Evolutionary conservation across 1,140 invertebrate species (phyloP), one percentile per base, ranked within the genome.

Genomic region (Drosophila setifemur): DNA sequence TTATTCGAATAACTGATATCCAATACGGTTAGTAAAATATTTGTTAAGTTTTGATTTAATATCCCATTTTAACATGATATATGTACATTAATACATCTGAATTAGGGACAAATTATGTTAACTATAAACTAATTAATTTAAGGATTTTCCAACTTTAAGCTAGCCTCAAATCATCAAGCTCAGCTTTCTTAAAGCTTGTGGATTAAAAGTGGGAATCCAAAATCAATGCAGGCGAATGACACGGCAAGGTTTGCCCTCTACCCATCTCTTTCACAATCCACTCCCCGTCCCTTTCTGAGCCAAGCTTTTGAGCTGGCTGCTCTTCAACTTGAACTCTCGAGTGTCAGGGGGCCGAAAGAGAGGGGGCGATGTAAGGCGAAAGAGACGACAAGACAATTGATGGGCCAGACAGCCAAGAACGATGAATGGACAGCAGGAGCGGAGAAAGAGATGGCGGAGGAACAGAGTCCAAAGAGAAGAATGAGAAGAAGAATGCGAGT

Each of bases 211-310:
- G n/a, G n/a, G 52, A 78, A 78, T 58, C 50, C 45, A 57, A 82
- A 82, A 78, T 85, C 79, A 85, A 82, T 82, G 78, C 78, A 73
- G 79, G 70, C 79, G 69, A 77, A 73, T 78, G 73, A 78, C 78
- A 82, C 55, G 39, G 37, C 43, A 50, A 69, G 43, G 45, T 52
- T 57, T 33, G 31, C 14, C 31, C 31, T 7, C 31, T 52, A 26
- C 28, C 18, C 11, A 45, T 23, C 61, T 9, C 21, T 6, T 23
- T 35, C 45, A 9, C 28, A 3, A 35, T 6, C 25, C 3, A 4
- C 3, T 2, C 39, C 1, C 5, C 21, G 1, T 26, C 28, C 42
- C 47, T 14, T 43, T 45, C 45, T 48, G 63, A 73, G 58, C 42
- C 54, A 25, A 79, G 79, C 78, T 76, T 76, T 69, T 52, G 50